These are phyloP conservation scores for Cataglyphis livida DNA, from an alignment of 2,888 invertebrate species.

Conservation along the genomic window DNA sequence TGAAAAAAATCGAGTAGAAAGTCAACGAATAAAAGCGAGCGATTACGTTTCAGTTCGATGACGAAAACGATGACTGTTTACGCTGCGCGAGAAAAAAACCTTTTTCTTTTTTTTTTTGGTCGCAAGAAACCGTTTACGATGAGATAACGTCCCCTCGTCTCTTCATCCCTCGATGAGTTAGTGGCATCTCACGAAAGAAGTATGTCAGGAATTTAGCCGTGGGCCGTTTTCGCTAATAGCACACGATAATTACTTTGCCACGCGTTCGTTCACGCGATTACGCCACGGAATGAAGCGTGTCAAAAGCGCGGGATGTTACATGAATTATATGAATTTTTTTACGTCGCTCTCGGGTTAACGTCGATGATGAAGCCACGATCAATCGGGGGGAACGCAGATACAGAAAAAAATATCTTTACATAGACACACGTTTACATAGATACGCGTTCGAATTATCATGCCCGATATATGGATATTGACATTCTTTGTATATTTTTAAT, in stretches of 20 bases:
- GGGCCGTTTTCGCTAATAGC: conserved; percentile 75
- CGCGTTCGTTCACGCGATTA: conserved; percentile 64
- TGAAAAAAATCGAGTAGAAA: conserved; percentile 1
- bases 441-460: not conserved
- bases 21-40: not conserved
- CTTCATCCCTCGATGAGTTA: conserved; percentile 27
- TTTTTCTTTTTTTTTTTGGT: not conserved
- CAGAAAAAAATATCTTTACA: not conserved
- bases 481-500: not conserved
- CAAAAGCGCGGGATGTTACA: conserved; percentile 70
- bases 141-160: conserved; percentile 11
- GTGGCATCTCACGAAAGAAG: conserved; percentile 55
- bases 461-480: not conserved
- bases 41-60: not conserved
- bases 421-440: not conserved
- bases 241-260: conserved; percentile 74
- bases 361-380: conserved; percentile 60
- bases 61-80: not conserved
- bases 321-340: conserved; percentile 66
- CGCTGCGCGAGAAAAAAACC: not conserved
- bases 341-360: conserved; percentile 34
- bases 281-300: conserved; percentile 69
- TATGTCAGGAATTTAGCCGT: conserved; percentile 73
- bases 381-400: conserved; percentile 32
- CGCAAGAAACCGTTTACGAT: conserved; percentile 17